Conservation (phyloP, 37 sponge, comb jelly and placozoan species). For the Oscarella lobularis region DNA sequence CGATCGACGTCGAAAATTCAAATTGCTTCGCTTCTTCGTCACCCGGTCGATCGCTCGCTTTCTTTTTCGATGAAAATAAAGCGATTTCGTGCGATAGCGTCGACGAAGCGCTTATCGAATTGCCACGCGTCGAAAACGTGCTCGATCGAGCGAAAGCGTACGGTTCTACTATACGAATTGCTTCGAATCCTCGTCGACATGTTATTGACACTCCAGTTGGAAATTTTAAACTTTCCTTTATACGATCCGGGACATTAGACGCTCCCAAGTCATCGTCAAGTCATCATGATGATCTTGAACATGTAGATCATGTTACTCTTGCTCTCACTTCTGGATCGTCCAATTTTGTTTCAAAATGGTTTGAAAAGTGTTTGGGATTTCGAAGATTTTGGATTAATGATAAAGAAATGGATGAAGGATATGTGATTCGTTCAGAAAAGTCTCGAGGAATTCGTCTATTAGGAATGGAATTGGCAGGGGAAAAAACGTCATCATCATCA, state of each 20-base stretch:
- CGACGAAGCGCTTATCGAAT: too few species aligned
- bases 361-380: constrained; percentile 14
- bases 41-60: too few species aligned
- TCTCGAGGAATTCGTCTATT: too few species aligned
- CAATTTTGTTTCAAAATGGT: constrained; percentile 10
- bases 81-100: too few species aligned
- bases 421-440: constrained; percentile 15
- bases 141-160: not conserved
- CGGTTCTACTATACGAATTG: too few species aligned
- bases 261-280: not conserved
- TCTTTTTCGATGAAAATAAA: too few species aligned
- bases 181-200: too few species aligned
- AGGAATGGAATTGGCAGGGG: too few species aligned
- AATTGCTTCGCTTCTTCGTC: too few species aligned
- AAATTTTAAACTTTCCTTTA: not conserved
- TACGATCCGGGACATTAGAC: not conserved
- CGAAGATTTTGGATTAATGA: constrained; percentile 1
- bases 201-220: not conserved
- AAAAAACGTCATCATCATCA: too few species aligned
- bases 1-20: too few species aligned
- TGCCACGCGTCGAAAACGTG: not conserved
- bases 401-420: constrained; percentile 11
- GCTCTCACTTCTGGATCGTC: constrained; percentile 8
- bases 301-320: constrained; percentile 31
- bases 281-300: not conserved